These are phyloP conservation scores for Tiliacea aurago DNA, from an alignment of 2,888 invertebrate genomes.

Conservation along the genomic window DNA sequence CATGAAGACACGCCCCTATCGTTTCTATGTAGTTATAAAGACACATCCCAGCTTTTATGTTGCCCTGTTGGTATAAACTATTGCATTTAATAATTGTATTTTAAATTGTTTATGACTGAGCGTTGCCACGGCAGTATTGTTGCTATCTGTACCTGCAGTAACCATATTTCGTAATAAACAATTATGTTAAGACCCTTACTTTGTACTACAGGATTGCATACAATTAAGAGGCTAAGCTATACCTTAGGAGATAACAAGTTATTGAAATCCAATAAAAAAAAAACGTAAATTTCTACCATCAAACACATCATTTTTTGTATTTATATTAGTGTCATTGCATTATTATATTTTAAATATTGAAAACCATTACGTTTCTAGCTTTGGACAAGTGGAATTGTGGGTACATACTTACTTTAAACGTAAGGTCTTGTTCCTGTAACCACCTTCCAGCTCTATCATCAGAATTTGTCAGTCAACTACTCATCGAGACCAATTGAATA, in stretches of 20 bases:
- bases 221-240: neutral
- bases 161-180: neutral
- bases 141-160: neutral
- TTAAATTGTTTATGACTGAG: neutral
- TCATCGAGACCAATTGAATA: neutral
- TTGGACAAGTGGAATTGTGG: neutral
- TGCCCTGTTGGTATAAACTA: conserved; percentile 33
- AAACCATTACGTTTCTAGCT: neutral
- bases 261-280: neutral
- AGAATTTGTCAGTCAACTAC: too few species aligned
- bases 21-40: conserved; percentile 2
- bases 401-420: neutral
- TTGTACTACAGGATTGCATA: neutral
- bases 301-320: neutral
- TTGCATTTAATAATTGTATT: neutral
- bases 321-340: neutral
- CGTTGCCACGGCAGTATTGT: neutral
- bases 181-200: neutral
- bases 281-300: neutral
- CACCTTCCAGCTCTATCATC: neutral
- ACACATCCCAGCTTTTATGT: conserved; percentile 19
- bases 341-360: neutral
- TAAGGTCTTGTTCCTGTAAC: neutral
- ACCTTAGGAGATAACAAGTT: neutral
- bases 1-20: conserved; percentile 22